phyloP scores from a whole-genome alignment of 2,113 vertebrate genomes.

The Chaenocephalus aceratus region DNA sequence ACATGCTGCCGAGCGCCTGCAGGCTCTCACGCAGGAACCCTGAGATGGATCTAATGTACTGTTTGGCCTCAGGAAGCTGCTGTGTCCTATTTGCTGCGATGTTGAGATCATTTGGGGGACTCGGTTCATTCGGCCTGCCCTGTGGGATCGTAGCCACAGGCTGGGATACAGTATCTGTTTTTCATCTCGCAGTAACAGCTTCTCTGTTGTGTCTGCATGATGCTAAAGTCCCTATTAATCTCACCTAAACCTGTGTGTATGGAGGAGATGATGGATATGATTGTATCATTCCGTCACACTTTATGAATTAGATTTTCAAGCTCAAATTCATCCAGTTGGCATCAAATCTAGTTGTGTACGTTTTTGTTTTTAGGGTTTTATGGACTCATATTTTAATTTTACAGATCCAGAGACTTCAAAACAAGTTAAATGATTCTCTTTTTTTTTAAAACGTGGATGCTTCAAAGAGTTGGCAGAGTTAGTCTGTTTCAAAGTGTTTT shows the following conservation, averaged over 20 bases:
- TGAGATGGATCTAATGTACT: conserved; percentile 45
- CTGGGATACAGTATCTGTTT: conserved; percentile 45
- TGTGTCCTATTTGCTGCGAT: conserved; percentile 51
- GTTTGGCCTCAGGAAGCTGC: conserved; percentile 54
- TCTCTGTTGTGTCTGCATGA: conserved; percentile 36
- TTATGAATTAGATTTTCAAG: background rate
- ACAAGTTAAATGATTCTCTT: no score
- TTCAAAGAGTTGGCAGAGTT: no score
- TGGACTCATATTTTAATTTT: no score
- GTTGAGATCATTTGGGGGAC: conserved; percentile 52
- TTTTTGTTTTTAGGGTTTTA: background rate
- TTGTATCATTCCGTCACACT: conserved; percentile 7
- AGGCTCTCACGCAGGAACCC: conserved; percentile 19
- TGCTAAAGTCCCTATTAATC: conserved; percentile 33
- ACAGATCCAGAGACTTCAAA: no score
- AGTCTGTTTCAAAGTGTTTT: no score
- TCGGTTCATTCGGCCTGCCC: conserved; percentile 54
- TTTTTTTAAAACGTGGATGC: no score
- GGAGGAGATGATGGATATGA: conserved; percentile 23
- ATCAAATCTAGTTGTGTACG: rapidly evolving
- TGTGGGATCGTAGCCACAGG: conserved; percentile 61
- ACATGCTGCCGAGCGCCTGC: conserved; percentile 3
- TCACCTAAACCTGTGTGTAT: conserved; percentile 29
- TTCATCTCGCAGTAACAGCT: conserved; percentile 49
- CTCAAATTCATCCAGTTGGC: background rate